Conservation (phyloP, 2,797 vertebrate species). For the Lophius americanus region DNA sequence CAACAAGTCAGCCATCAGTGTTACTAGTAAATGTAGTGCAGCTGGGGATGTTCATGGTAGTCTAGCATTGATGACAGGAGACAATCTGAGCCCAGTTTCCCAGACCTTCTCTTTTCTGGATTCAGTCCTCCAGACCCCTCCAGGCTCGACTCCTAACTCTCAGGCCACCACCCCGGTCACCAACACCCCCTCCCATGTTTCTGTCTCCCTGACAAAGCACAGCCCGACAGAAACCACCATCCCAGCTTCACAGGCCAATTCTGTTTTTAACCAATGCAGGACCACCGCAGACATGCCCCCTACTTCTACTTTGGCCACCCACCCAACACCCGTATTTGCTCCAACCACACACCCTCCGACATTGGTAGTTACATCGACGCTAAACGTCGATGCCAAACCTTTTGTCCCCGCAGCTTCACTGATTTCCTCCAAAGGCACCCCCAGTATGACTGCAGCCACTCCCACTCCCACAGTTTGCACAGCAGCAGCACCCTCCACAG, state of each 20-base stretch:
- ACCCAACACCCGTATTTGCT: slow-evolving; percentile 15
- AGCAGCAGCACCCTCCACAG: slow-evolving; percentile 1
- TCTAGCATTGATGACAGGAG: slow-evolving; percentile 66
- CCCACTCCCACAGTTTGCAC: not conserved
- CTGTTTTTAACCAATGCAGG: slow-evolving; percentile 35
- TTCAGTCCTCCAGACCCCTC: slow-evolving; percentile 79
- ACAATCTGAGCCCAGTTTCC: slow-evolving; percentile 77
- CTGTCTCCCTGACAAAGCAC: slow-evolving; percentile 52
- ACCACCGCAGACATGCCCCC: slow-evolving; percentile 45
- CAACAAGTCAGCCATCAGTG: slow-evolving; percentile 3
- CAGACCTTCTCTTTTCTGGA: slow-evolving; percentile 81
- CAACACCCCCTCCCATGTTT: slow-evolving; percentile 54
- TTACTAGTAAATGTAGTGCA: slow-evolving; percentile 23
- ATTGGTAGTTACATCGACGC: slow-evolving; percentile 51
- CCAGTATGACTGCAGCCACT: not conserved
- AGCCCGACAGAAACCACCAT: slow-evolving; percentile 35
- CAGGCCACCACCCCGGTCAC: slow-evolving; percentile 65
- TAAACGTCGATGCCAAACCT: slow-evolving; percentile 74
- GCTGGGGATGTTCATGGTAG: slow-evolving; percentile 47
- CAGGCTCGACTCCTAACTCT: slow-evolving; percentile 67
- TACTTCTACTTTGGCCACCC: slow-evolving; percentile 18
- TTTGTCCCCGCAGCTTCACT: slow-evolving; percentile 68
- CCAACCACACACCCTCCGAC: slow-evolving; percentile 9
- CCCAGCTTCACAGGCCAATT: slow-evolving; percentile 38
- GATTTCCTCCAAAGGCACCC: slow-evolving; percentile 23